Percentiles rank a stretch among this genome's conserved stretches.
These are phyloP conservation scores for Cirrhinus molitorella DNA, from an alignment of 2,797 vertebrate species.

Conservation along the genomic window DNA sequence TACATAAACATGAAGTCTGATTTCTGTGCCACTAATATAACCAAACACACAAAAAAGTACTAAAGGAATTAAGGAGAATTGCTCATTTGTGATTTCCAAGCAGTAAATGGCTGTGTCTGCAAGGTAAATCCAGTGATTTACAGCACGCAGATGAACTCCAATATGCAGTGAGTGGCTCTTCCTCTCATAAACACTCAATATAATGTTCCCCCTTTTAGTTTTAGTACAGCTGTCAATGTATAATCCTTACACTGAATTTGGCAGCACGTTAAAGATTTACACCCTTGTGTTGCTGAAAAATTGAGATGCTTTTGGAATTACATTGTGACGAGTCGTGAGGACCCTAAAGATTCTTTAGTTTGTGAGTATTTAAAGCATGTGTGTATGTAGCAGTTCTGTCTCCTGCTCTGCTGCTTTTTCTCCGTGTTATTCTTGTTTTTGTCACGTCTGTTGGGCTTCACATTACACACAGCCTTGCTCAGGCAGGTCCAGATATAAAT, in stretches of 20 bases:
- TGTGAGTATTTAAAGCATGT: not conserved
- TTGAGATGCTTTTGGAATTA: not conserved
- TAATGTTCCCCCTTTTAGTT: not conserved
- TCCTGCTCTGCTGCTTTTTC: conserved; percentile 7
- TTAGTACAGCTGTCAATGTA: not conserved
- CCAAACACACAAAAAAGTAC: not conserved
- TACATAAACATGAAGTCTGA: not conserved
- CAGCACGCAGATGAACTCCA: conserved; percentile 35
- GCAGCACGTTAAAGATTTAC: not conserved
- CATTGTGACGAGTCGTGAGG: no score
- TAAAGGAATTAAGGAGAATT: not conserved
- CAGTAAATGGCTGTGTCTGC: conserved; percentile 16
- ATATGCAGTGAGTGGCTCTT: conserved; percentile 25
- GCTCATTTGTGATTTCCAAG: not conserved
- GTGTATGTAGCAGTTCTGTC: not conserved
- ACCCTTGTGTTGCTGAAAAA: not conserved
- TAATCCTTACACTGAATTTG: conserved; percentile 1
- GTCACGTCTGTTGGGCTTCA: not conserved
- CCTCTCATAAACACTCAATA: conserved; percentile 17
- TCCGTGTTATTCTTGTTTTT: not conserved
- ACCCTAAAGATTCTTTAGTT: not conserved
- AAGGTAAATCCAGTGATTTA: conserved; percentile 58
- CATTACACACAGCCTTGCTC: conserved; percentile 1
- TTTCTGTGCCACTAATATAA: not conserved
- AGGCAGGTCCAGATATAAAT: conserved; percentile 20